Base-by-base conservation (phyloP, 2,888 invertebrate species). In the Melinopterus prodromus region DNA sequence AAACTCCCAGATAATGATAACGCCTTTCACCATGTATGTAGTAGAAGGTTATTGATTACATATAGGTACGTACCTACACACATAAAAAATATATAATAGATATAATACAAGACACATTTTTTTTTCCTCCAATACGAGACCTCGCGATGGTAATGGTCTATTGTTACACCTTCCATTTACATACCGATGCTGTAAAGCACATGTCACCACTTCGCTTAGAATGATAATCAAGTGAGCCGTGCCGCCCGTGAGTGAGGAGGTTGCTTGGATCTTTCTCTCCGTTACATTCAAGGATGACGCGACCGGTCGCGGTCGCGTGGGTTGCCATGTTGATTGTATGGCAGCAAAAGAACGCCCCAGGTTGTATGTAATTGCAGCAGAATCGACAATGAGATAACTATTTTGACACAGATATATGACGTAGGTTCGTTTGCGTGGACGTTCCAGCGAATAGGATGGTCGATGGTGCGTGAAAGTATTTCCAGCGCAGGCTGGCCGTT, bases 61-160 rank as follows among this genome's bases (percentile, higher is more conserved):
- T 26, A 26, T 26, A 26, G 26, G 3, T 26, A 26, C 26, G 26
- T 26, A 26, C 26, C 26, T 26, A 3, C 26, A 26, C 3, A 26
- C 53, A 53, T 4, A 53, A 53, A 53, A 9, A 12, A 9, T 1
- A 53, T 53, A 53, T 53, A 53, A 53, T 9, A 53, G 9, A 7
- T 7, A 53, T 4, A 53, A 53, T 4, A 6, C 53, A 53, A 53
- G 53, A 53, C 53, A 9, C 53, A 26, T 2, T 53, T 9, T 53
- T 53, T 53, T 12, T 53, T 6, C 53, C 53, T 53, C 7, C 5
- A 53, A 53, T 53, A 53, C 53, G 12, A 53, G 53, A 53, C 53
- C 53, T 53, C 53, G 53, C 53, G 53, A 53, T 53, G 53, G 53
- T 53, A 53, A 53, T 53, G 53, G 53, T 53, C 53, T 53, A 53